Evolutionary conservation across 2,113 vertebrate genomes (phyloP).

Genomic region (Dicrurus megarhynchus): DNA sequence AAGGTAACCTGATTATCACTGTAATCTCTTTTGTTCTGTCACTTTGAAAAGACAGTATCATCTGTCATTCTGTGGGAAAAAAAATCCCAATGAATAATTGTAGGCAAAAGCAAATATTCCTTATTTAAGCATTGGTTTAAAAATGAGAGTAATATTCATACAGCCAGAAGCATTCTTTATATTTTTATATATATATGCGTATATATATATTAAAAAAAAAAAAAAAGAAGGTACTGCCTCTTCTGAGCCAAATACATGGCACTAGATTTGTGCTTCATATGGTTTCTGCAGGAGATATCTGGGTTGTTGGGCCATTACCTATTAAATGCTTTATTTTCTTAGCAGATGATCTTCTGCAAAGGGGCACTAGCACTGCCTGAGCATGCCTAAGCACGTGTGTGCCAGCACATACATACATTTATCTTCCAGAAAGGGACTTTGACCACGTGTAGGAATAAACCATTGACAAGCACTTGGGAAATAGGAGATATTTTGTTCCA

Average conservation of each 20-base stretch:
- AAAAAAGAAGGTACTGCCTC: neutral
- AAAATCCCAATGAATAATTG: neutral
- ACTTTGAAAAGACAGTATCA: slow-evolving; percentile 27
- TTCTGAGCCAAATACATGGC: neutral
- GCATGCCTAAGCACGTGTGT: neutral
- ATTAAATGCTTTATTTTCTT: neutral
- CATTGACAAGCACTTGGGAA: rapidly evolving
- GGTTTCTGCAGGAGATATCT: neutral
- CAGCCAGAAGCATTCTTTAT: neutral
- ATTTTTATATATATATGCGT: neutral
- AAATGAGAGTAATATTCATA: slow-evolving; percentile 14
- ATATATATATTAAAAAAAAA: no score
- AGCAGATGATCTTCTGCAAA: neutral
- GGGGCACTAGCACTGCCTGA: neutral
- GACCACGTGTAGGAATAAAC: neutral
- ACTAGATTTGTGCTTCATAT: neutral
- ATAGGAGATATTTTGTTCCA: neutral
- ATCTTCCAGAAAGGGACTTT: neutral
- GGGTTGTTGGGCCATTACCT: neutral
- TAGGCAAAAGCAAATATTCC: neutral
- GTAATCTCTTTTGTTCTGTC: slow-evolving; percentile 57
- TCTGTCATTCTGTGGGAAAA: slow-evolving; percentile 17
- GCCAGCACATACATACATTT: neutral
- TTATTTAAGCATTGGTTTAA: neutral
- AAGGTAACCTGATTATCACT: slow-evolving; percentile 52